Evolutionary conservation across 2,113 vertebrate genomes (phyloP), one percentile per base, ranked within the genome.

Genomic region (Ctenomys sociabilis): DNA sequence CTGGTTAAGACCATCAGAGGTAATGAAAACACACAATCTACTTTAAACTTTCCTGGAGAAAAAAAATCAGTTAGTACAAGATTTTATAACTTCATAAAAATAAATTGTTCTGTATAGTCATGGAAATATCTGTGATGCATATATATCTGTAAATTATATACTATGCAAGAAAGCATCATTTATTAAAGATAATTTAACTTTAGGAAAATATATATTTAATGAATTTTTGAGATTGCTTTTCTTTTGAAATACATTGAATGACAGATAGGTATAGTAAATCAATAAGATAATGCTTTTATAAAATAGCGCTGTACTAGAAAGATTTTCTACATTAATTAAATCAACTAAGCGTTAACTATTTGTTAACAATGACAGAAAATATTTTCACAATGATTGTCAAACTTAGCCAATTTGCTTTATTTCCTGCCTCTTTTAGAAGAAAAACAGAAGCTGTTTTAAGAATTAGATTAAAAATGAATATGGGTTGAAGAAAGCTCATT

Each of bases 401-500:
- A 21, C 9, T 81, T 93, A 91, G 21, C 3, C 37, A 95, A 40
- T 91, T 61, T 54, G 6, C 12, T 32, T 78, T 80, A 52, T 54
- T 70, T 12, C 17, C n/a, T 92, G 19, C 1, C 17, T 85, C 6
- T 57, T 92, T 85, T 70, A 92, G 32, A 80, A 86, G 35, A 32
- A 75, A 57, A 81, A 22, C 7, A 94, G 19, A 82, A 64, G 45
- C 11, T 83, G 10, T 3, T 78, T 28, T 37, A 57, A 49, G 16
- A 82, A 78, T 37, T 91, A 26, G 8, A 66, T 73, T 37, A 52
- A 12, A 81, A 90, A 85, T 87, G 94, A 90, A 49, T 49, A 84
- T 11, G 16, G 12, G 3, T 59, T 92, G 61, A 3, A 52, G 37
- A 78, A 93, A 22, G 54, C 5, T 63, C 57, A 63, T 5, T 1